Evolutionary conservation across 2,888 invertebrate genomes (phyloP).

Genomic region (Alcis repandata): DNA sequence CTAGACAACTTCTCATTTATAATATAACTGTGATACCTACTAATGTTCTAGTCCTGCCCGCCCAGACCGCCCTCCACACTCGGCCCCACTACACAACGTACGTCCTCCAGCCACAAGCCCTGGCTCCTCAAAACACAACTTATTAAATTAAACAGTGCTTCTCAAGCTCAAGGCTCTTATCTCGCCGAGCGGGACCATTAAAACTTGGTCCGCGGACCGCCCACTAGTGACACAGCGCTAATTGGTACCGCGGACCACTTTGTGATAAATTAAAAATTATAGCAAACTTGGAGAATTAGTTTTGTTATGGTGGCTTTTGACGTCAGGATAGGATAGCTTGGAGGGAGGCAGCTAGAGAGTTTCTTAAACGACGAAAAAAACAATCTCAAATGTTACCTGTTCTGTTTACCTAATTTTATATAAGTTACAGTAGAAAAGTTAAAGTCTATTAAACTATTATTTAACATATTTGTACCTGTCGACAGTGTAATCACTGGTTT

Average conservation of each 20-base stretch:
- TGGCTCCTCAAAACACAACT: conserved; percentile 50
- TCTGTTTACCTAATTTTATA: background rate
- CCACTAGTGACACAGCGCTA: conserved; percentile 64
- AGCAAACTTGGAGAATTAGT: conserved; percentile 43
- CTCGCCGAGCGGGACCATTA: conserved; percentile 62
- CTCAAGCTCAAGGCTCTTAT: conserved; percentile 64
- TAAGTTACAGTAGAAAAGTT: background rate
- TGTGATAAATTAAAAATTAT: conserved; percentile 59
- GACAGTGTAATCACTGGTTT: no score
- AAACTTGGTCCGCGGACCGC: conserved; percentile 59
- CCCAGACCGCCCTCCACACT: no score
- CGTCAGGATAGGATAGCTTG: background rate
- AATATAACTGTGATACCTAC: no score
- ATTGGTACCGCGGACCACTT: conserved; percentile 66
- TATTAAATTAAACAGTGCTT: conserved; percentile 64
- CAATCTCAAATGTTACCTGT: no score
- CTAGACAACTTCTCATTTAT: no score
- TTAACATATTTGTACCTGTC: no score
- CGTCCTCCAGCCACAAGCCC: background rate
- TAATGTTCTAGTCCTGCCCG: no score
- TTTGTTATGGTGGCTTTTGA: conserved; percentile 17
- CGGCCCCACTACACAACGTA: background rate
- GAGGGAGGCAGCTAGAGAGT: background rate
- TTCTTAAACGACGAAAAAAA: background rate
- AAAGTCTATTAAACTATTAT: background rate